phyloP scores from a whole-genome alignment of 2,888 invertebrate species.

The Scaptomyza caliginosa region DNA sequence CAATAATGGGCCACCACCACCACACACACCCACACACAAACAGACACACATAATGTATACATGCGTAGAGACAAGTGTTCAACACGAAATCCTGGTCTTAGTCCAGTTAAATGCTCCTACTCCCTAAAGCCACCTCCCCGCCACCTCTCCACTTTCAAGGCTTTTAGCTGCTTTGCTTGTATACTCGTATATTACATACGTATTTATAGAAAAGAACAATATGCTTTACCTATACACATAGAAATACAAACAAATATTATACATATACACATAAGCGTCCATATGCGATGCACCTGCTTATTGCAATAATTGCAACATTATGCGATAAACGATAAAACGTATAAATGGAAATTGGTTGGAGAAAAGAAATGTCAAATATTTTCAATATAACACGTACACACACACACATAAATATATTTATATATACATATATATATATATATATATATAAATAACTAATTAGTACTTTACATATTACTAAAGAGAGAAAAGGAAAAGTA shows the following conservation, averaged over 20 bases:
- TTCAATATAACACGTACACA: slow-evolving; percentile 55
- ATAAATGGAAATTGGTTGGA: slow-evolving; percentile 4
- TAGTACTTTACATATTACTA: slow-evolving; percentile 62
- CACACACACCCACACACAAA: slow-evolving; percentile 13
- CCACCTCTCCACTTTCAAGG: slow-evolving; percentile 18
- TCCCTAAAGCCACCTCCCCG: neutral
- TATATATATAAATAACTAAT: slow-evolving; percentile 44
- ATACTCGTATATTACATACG: slow-evolving; percentile 31
- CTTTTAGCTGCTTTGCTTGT: slow-evolving; percentile 60
- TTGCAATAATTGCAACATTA: slow-evolving; percentile 46
- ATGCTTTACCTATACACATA: slow-evolving; percentile 51
- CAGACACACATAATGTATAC: slow-evolving; percentile 36
- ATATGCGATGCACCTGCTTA: slow-evolving; percentile 35
- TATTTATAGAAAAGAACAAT: slow-evolving; percentile 24
- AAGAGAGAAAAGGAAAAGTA: slow-evolving; percentile 29
- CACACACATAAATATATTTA: slow-evolving; percentile 17
- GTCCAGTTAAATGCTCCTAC: slow-evolving; percentile 14
- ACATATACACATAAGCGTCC: slow-evolving; percentile 22
- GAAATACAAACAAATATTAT: slow-evolving; percentile 24
- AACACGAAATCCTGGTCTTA: slow-evolving; percentile 58
- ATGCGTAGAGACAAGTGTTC: slow-evolving; percentile 56
- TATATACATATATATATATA: slow-evolving; percentile 19
- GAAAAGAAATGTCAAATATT: slow-evolving; percentile 51
- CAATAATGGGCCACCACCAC: slow-evolving; percentile 42
- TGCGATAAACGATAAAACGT: slow-evolving; percentile 7